Conservation (phyloP, 2,888 invertebrate genomes). For the Melanchra persicariae region DNA sequence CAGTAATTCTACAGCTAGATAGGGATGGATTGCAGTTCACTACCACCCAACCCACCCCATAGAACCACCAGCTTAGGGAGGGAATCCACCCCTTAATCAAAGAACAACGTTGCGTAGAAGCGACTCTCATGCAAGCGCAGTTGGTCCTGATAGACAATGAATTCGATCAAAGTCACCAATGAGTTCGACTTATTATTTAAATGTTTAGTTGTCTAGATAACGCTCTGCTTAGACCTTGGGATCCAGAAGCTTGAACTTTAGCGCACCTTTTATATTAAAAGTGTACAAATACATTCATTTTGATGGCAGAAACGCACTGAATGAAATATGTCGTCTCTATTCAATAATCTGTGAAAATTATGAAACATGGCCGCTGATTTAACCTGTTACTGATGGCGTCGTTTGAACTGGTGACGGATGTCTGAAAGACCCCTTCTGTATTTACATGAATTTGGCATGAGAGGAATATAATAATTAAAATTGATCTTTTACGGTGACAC, state of each 20-base stretch:
- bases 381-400: neutral
- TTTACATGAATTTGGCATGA: no score
- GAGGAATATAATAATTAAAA: no score
- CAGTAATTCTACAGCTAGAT: neutral
- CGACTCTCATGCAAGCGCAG: neutral
- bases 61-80: neutral
- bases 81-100: neutral
- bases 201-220: no score
- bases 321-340: neutral
- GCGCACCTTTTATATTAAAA: no score
- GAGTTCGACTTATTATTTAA: neutral
- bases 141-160: neutral
- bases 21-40: neutral
- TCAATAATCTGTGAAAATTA: neutral
- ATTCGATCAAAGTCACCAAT: neutral
- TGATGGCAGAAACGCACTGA: no score
- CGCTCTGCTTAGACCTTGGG: neutral
- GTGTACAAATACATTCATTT: no score
- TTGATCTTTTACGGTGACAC: no score
- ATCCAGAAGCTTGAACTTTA: no score
- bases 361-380: neutral
- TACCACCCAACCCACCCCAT: neutral
- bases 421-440: neutral
- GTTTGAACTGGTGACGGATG: neutral
- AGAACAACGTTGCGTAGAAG: neutral